phyloP scores from a whole-genome alignment of 1,140 invertebrate genomes.

The Aphis craccivora region DNA sequence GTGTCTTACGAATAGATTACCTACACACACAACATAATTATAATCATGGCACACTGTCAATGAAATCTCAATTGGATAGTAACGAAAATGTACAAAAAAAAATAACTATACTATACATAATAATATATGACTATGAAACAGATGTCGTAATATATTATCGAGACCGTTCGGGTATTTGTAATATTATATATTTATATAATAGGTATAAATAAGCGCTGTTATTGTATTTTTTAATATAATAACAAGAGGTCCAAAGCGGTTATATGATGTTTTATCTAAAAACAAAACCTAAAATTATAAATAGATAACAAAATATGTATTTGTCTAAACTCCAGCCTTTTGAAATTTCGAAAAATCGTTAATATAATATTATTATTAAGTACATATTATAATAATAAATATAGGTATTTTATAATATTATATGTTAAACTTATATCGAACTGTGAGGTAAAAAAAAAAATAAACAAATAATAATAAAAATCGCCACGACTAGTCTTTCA shows the following conservation, averaged over 20 bases:
- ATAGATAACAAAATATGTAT: constrained; percentile 44
- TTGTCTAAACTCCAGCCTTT: constrained; percentile 46
- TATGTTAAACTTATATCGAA: constrained; percentile 9
- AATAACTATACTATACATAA: not conserved
- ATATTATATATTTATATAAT: not conserved
- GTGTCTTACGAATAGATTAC: not conserved
- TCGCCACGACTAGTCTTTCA: constrained; percentile 13
- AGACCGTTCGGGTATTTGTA: not conserved
- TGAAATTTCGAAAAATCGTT: constrained; percentile 38
- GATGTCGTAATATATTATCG: not conserved
- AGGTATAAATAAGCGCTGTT: not conserved
- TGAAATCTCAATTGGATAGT: not conserved
- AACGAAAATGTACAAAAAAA: not conserved
- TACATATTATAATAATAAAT: not conserved
- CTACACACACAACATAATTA: not conserved
- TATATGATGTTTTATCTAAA: constrained; percentile 28
- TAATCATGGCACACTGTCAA: not conserved
- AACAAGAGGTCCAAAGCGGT: constrained; percentile 46
- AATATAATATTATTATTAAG: not conserved
- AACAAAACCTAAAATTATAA: constrained; percentile 50
- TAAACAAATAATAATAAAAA: not conserved
- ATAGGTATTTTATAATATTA: not conserved
- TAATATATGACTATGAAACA: not conserved
- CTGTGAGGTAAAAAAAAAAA: constrained; percentile 18
- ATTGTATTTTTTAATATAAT: not conserved